phyloP scores from a whole-genome alignment of 1,140 invertebrate species.

The Magallana gigas region DNA sequence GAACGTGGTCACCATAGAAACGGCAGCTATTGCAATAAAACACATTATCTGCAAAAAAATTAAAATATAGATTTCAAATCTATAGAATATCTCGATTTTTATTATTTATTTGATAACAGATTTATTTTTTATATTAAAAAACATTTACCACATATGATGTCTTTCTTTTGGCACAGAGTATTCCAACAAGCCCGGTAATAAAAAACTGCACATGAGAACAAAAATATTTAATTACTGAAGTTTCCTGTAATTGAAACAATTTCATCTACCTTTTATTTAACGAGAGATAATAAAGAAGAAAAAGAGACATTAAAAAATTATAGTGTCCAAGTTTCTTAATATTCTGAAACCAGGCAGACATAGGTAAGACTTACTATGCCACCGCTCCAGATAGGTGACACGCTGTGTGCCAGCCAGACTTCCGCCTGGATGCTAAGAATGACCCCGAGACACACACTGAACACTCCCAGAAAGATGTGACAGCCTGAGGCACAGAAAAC shows the following conservation, averaged over 20 bases:
- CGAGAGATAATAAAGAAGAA: neutral
- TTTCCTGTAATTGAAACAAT: neutral
- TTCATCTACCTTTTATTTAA: too few relatives aligned
- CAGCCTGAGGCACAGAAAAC: slow-evolving; percentile 74
- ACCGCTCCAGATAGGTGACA: slow-evolving; percentile 80
- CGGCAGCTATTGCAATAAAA: slow-evolving; percentile 79
- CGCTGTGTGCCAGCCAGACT: slow-evolving; percentile 79
- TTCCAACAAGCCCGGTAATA: slow-evolving; percentile 76
- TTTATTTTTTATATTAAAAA: neutral
- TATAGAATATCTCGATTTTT: too few relatives aligned
- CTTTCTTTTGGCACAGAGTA: slow-evolving; percentile 75
- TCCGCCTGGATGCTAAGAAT: slow-evolving; percentile 77
- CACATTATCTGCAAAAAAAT: slow-evolving; percentile 78
- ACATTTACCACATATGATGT: slow-evolving; percentile 77
- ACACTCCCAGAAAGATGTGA: slow-evolving; percentile 75
- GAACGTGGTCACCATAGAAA: slow-evolving; percentile 78
- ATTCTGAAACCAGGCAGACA: too few relatives aligned
- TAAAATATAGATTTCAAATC: neutral
- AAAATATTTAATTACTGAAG: neutral
- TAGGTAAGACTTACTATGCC: slow-evolving; percentile 76
- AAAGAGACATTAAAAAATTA: neutral
- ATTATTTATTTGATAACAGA: neutral
- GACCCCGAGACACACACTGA: slow-evolving; percentile 77
- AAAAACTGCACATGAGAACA: slow-evolving; percentile 74
- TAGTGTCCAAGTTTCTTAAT: too few relatives aligned